Conservation (phyloP, 2,797 vertebrate genomes). For the Pseudopleuronectes americanus region DNA sequence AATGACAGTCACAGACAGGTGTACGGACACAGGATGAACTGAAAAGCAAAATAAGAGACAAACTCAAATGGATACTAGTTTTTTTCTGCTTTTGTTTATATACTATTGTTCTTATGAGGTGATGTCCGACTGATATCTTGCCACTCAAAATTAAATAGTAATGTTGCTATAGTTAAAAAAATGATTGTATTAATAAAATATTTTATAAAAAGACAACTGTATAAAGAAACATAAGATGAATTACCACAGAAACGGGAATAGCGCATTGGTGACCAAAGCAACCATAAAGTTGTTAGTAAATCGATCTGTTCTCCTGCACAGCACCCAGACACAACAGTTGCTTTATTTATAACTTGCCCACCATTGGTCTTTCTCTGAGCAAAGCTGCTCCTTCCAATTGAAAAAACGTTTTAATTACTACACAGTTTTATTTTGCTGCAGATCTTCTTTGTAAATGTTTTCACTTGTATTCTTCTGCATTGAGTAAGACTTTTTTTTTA, state of each 20-base stretch:
- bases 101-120: constrained; percentile 95
- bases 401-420: constrained; percentile 73
- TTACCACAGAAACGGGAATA: constrained; percentile 73
- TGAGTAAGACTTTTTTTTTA: constrained; percentile 86
- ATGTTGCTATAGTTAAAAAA: constrained; percentile 93
- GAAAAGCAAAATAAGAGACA: constrained; percentile 76
- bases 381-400: constrained; percentile 79
- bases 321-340: constrained; percentile 49
- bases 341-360: constrained; percentile 79
- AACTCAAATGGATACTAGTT: constrained; percentile 90
- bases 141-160: constrained; percentile 91
- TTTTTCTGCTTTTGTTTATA: constrained; percentile 98
- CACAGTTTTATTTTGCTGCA: constrained; percentile 85
- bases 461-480: constrained; percentile 86
- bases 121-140: constrained; percentile 91
- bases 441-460: constrained; percentile 90
- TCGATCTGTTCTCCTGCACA: constrained; percentile 79
- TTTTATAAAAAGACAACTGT: constrained; percentile 98
- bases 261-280: constrained; percentile 89
- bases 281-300: constrained; percentile 86
- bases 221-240: constrained; percentile 91
- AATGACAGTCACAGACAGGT: constrained; percentile 80
- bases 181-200: constrained; percentile 99
- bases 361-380: constrained; percentile 84
- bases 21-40: constrained; percentile 93